These are phyloP conservation scores for Panagrolaimus sp. DNA, from an alignment of 1,140 invertebrate species.

Conservation along the genomic window DNA sequence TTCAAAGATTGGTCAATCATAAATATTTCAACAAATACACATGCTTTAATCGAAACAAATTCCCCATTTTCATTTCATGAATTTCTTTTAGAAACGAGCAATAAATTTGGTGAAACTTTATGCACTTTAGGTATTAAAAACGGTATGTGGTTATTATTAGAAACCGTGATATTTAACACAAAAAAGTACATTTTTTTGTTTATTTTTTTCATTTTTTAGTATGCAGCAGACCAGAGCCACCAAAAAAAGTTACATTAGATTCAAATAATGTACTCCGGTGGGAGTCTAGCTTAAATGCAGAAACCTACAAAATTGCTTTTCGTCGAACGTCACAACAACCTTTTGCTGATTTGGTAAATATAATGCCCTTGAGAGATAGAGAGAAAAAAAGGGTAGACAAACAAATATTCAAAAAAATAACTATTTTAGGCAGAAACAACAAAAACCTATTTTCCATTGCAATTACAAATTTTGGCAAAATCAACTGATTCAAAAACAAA, in stretches of 20 bases:
- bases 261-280: constrained; percentile 5
- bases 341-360: constrained; percentile 5
- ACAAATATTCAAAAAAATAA: not conserved
- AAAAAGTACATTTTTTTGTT: not conserved
- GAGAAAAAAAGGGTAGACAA: no score
- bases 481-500: not conserved
- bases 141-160: not conserved
- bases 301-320: constrained; percentile 11
- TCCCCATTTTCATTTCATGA: constrained; percentile 10
- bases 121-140: constrained; percentile 9
- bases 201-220: not conserved
- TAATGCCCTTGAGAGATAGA: not conserved
- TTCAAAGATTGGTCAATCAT: not conserved
- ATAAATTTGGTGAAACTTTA: not conserved
- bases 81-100: not conserved
- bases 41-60: not conserved
- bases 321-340: not conserved
- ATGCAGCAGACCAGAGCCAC: constrained; percentile 9
- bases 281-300: not conserved
- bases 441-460: not conserved
- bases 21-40: not conserved
- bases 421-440: constrained; percentile 3
- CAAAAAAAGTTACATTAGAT: not conserved
- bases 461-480: not conserved
- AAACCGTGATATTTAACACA: not conserved